Evolutionary conservation across 2,888 invertebrate species (phyloP).

Genomic region (Ypsolopha scabrella): DNA sequence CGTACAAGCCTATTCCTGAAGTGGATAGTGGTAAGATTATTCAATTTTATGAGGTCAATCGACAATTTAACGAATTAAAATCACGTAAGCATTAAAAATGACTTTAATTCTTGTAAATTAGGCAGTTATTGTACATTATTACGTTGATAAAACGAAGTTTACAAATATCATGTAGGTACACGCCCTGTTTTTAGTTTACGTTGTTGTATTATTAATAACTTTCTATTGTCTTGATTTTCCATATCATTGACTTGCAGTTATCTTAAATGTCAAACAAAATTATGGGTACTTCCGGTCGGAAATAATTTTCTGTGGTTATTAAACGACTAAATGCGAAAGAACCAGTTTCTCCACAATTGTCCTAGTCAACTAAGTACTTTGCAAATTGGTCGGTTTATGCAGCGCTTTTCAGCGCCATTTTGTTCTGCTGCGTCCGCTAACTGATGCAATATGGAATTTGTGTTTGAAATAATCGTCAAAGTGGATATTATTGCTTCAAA

Average conservation of each 20-base stretch:
- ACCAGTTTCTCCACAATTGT: too few relatives aligned
- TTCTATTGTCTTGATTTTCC: conserved; percentile 8
- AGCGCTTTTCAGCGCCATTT: conserved; percentile 70
- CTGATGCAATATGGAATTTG: conserved; percentile 40
- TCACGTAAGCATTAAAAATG: too few relatives aligned
- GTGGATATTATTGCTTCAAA: too few relatives aligned
- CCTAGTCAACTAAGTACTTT: neutral
- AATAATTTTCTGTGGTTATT: neutral
- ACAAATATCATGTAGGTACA: too few relatives aligned
- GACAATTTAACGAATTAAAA: too few relatives aligned
- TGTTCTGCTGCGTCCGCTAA: conserved; percentile 43
- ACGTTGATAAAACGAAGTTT: too few relatives aligned
- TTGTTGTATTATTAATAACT: neutral
- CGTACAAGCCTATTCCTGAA: conserved; percentile 72
- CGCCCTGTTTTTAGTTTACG: conserved; percentile 10
- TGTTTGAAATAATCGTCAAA: too few relatives aligned
- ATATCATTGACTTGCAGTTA: conserved; percentile 8
- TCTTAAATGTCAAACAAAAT: neutral
- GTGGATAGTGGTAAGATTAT: conserved; percentile 58
- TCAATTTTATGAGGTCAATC: too few relatives aligned
- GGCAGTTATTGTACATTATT: neutral
- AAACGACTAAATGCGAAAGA: neutral
- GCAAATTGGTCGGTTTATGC: conserved; percentile 38
- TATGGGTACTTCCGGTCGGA: too few relatives aligned
- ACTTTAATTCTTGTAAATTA: neutral